Evolutionary conservation across 2,113 vertebrate species (phyloP).

Genomic region (Phyllostomus discolor): DNA sequence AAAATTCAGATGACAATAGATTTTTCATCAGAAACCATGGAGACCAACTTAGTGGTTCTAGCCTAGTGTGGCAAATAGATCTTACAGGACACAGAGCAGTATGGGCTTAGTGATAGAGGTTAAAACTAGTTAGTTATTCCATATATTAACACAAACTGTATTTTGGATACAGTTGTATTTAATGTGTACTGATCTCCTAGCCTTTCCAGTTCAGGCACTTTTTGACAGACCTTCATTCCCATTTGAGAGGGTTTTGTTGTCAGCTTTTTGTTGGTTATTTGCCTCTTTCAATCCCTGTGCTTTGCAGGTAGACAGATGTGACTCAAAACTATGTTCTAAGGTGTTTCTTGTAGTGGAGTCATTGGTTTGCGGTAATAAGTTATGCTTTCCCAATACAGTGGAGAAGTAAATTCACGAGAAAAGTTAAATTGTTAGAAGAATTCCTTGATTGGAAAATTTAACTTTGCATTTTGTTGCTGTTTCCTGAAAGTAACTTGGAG

Average conservation of each 20-base stretch:
- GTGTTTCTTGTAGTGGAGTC: not conserved
- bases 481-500: conserved; percentile 72
- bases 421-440: conserved; percentile 66
- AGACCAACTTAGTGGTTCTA: conserved; percentile 42
- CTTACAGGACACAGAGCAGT: conserved; percentile 35
- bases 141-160: conserved; percentile 52
- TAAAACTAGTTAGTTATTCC: not conserved
- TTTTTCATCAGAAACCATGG: not conserved
- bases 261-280: conserved; percentile 22
- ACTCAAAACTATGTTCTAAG: not conserved
- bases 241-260: not conserved
- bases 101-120: conserved; percentile 62
- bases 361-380: not conserved
- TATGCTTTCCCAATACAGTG: not conserved
- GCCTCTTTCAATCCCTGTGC: conserved; percentile 17
- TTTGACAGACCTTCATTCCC: conserved; percentile 59
- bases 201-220: conserved; percentile 68
- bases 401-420: conserved; percentile 39
- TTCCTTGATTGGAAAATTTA: conserved; percentile 71
- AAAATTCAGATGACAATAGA: not conserved
- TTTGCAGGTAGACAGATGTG: not conserved
- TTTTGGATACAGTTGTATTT: conserved; percentile 60
- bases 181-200: not conserved
- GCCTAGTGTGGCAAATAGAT: conserved; percentile 62
- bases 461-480: conserved; percentile 77